Evolutionary conservation across 2,113 vertebrate genomes (phyloP).

Genomic region (Hydrolagus affinis): DNA sequence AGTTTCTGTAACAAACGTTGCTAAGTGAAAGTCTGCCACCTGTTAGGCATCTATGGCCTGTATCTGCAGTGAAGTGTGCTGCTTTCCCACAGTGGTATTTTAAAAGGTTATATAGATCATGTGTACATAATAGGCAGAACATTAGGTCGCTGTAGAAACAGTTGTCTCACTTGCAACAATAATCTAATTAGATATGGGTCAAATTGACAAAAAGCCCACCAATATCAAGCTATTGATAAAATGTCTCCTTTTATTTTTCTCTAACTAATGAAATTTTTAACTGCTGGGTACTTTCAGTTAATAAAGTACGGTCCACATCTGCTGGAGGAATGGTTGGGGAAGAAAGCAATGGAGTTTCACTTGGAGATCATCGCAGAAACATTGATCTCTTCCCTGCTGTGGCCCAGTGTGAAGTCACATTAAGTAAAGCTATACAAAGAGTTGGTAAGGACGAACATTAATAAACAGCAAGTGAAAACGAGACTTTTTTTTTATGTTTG

Average conservation of each 20-base stretch:
- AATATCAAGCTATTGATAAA: conserved; percentile 65
- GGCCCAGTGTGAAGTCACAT: conserved; percentile 58
- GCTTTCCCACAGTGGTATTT: conserved; percentile 80
- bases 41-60: conserved; percentile 65
- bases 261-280: conserved; percentile 82
- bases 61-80: conserved; percentile 57
- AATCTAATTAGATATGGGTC: conserved; percentile 78
- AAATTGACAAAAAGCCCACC: conserved; percentile 67
- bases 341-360: conserved; percentile 62
- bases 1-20: conserved; percentile 64
- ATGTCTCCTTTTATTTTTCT: conserved; percentile 61
- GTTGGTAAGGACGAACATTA: conserved; percentile 60
- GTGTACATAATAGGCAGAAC: conserved; percentile 73
- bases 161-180: conserved; percentile 79
- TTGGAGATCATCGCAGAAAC: conserved; percentile 63
- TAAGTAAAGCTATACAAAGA: conserved; percentile 65
- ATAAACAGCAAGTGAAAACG: conserved; percentile 55
- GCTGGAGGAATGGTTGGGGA: conserved; percentile 59
- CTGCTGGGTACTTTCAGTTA: conserved; percentile 68
- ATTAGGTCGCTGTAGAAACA: conserved; percentile 56
- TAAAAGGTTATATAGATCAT: conserved; percentile 80
- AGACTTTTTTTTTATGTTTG: conserved; percentile 45
- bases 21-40: conserved; percentile 71
- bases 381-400: conserved; percentile 62
- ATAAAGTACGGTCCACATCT: conserved; percentile 78